Conservation (phyloP, 2,888 invertebrate species). For the Philhelius pedissequus region DNA sequence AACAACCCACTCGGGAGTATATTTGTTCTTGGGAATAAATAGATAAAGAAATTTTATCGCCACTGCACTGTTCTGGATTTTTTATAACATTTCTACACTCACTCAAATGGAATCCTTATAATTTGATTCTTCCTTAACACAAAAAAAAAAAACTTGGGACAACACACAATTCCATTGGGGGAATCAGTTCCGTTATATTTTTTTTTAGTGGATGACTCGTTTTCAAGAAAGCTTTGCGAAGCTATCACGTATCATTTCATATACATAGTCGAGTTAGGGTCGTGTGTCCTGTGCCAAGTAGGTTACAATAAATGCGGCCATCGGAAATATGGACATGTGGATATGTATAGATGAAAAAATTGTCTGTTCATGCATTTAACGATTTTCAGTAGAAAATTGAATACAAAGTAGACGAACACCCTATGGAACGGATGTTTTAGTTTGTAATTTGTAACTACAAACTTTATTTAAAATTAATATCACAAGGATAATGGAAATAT, state of each 20-base stretch:
- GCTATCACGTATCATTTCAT: neutral
- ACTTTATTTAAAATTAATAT: no score
- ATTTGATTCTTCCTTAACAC: slow-evolving; percentile 15
- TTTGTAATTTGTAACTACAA: neutral
- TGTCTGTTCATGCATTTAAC: neutral
- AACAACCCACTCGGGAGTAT: slow-evolving; percentile 4
- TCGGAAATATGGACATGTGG: neutral
- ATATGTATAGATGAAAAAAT: neutral
- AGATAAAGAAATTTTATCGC: slow-evolving; percentile 14
- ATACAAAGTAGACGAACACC: neutral
- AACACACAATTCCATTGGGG: slow-evolving; percentile 36
- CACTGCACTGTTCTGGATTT: slow-evolving; percentile 27
- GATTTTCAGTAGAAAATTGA: neutral
- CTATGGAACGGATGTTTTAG: neutral
- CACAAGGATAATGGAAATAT: no score
- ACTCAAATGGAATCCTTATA: neutral
- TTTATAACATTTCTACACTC: neutral
- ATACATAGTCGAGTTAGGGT: neutral
- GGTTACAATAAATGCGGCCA: slow-evolving; percentile 32
- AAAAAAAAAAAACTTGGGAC: neutral
- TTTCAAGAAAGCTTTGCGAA: neutral
- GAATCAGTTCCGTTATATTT: neutral
- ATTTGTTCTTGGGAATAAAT: neutral
- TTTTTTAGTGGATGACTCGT: neutral
- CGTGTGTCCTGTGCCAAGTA: slow-evolving; percentile 50